These are phyloP conservation scores for Nematopogon swammerdamellus DNA, from an alignment of 2,888 invertebrate genomes.

Conservation along the genomic window DNA sequence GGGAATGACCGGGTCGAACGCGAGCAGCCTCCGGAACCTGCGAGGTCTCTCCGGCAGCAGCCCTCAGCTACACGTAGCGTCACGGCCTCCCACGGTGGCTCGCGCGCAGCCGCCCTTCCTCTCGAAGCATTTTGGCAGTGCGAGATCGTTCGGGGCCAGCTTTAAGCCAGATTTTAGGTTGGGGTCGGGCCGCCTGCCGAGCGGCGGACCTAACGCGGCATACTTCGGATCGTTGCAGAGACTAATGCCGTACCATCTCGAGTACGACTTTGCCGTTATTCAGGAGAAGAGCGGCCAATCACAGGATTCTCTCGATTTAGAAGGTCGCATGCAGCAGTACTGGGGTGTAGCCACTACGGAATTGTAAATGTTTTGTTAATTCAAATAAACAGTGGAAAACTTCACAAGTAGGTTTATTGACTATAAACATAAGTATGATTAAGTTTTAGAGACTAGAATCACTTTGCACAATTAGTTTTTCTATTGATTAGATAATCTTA, in stretches of 20 bases:
- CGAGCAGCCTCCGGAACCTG: constrained; percentile 50
- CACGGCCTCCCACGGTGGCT: constrained; percentile 19
- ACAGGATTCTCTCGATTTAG: constrained; percentile 75
- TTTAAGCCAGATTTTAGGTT: constrained; percentile 58
- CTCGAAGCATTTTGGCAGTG: constrained; percentile 76
- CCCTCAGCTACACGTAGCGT: constrained; percentile 58
- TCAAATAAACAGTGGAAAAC: no score
- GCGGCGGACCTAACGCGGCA: constrained; percentile 81
- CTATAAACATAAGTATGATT: not conserved
- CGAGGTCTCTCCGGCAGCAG: constrained; percentile 68
- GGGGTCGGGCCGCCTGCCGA: constrained; percentile 58
- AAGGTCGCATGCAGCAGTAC: constrained; percentile 83
- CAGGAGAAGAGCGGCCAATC: constrained; percentile 67
- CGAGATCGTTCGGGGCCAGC: constrained; percentile 71
- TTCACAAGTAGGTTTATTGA: not conserved
- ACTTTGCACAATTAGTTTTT: not conserved
- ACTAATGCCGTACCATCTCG: constrained; percentile 76
- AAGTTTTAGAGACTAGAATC: not conserved
- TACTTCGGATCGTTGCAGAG: constrained; percentile 84
- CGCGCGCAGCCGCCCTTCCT: constrained; percentile 48
- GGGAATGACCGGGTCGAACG: constrained; percentile 52
- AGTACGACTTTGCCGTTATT: constrained; percentile 80
- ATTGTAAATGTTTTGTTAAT: constrained; percentile 62
- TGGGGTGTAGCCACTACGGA: constrained; percentile 90
- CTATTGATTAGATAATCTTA: not conserved